Conservation (phyloP, 2,797 vertebrate species). For the Xenops minutus region DNA sequence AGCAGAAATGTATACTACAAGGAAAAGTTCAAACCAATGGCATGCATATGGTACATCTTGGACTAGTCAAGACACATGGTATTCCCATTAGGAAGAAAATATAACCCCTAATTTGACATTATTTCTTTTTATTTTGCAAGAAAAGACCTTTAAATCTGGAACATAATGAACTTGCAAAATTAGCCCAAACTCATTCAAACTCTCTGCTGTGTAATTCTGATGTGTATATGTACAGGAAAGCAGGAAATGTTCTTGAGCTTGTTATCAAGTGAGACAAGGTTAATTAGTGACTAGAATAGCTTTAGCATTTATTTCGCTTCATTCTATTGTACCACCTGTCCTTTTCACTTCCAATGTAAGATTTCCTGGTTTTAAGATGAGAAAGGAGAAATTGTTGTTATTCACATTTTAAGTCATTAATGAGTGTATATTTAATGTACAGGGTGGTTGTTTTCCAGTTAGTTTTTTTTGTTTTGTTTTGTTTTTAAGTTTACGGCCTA, state of each 20-base stretch:
- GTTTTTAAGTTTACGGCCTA: background rate
- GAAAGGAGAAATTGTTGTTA: background rate
- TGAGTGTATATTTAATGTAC: background rate
- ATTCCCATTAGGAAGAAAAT: conserved; percentile 9
- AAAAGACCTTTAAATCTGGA: conserved; percentile 34
- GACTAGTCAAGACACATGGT: background rate
- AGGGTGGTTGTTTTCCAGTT: background rate
- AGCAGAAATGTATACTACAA: background rate
- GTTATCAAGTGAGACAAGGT: conserved; percentile 42
- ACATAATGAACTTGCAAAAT: conserved; percentile 56
- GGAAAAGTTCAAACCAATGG: background rate
- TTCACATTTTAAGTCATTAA: background rate
- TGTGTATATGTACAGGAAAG: background rate
- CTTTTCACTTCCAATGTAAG: background rate
- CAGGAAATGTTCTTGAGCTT: conserved; percentile 48
- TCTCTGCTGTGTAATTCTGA: conserved; percentile 19
- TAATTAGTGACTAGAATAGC: conserved; percentile 52
- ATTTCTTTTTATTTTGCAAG: conserved; percentile 29
- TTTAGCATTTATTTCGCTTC: conserved; percentile 14
- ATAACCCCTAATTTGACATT: conserved; percentile 39
- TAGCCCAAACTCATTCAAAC: conserved; percentile 4
- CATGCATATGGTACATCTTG: background rate
- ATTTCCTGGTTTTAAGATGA: background rate
- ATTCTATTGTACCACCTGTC: background rate
- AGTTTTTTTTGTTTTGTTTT: background rate